Conservation (phyloP, 2,113 vertebrate species). For the Penelope pileata region DNA sequence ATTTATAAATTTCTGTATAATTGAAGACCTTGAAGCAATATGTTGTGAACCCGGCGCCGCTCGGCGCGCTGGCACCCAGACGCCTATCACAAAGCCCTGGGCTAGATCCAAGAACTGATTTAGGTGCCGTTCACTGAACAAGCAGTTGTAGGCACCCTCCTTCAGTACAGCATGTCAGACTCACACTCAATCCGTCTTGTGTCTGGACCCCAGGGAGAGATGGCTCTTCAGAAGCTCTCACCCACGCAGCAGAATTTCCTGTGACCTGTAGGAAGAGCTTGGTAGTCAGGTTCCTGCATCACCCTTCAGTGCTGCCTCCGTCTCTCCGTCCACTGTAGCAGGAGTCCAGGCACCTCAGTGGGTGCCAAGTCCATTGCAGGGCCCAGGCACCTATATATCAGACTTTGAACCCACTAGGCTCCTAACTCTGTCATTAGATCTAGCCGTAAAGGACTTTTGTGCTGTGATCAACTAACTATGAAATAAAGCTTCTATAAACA, state of each 20-base stretch:
- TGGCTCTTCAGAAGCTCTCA: constrained; percentile 27
- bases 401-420: constrained; percentile 22
- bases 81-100: constrained; percentile 49
- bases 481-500: constrained; percentile 60
- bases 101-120: constrained; percentile 67
- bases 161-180: constrained; percentile 27
- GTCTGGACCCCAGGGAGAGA: constrained; percentile 39
- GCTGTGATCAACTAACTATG: constrained; percentile 47
- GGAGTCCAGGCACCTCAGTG: constrained; percentile 34
- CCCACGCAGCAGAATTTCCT: constrained; percentile 43
- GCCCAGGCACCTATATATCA: background rate
- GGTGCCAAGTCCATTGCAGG: background rate
- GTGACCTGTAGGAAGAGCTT: constrained; percentile 61
- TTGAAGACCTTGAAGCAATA: constrained; percentile 56
- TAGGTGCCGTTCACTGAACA: constrained; percentile 54
- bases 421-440: constrained; percentile 68
- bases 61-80: constrained; percentile 27
- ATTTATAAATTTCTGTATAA: constrained; percentile 45
- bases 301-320: constrained; percentile 29
- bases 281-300: constrained; percentile 58
- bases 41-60: background rate
- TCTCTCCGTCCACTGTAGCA: constrained; percentile 50
- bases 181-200: constrained; percentile 1
- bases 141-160: constrained; percentile 33
- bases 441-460: constrained; percentile 59